Conservation (phyloP, 2,888 invertebrate species). For the Trachelus troglodyta region DNA sequence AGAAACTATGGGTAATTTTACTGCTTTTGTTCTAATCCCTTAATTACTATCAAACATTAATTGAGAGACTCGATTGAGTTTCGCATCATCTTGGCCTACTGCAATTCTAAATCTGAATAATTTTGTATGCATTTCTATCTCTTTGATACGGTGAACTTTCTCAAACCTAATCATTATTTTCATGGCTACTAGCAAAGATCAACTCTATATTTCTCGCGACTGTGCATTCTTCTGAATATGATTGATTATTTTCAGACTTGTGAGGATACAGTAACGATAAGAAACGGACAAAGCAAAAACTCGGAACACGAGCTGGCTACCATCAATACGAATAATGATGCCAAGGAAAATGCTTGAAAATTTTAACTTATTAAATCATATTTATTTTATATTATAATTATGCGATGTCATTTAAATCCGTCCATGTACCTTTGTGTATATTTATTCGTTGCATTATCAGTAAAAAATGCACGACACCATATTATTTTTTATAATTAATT, state of each 20-base stretch:
- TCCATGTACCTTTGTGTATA: constrained; percentile 33
- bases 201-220: background rate
- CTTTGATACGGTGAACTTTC: background rate
- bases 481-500: background rate
- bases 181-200: background rate
- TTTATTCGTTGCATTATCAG: background rate
- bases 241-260: constrained; percentile 56
- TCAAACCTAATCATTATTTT: background rate
- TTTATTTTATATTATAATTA: constrained; percentile 42
- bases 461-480: background rate
- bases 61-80: background rate
- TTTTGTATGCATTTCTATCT: background rate
- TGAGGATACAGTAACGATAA: constrained; percentile 56
- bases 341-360: constrained; percentile 52
- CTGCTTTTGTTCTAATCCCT: constrained; percentile 20
- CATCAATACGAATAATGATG: constrained; percentile 47
- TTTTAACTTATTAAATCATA: constrained; percentile 47
- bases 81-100: background rate
- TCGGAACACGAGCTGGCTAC: constrained; percentile 59
- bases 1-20: constrained; percentile 85
- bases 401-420: constrained; percentile 36
- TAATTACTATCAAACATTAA: constrained; percentile 1
- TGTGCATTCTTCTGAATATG: background rate
- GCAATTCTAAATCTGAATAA: too few relatives aligned
- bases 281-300: constrained; percentile 53